These are phyloP conservation scores for Adineta ricciae DNA, from an alignment of 2,888 invertebrate genomes.

Conservation along the genomic window DNA sequence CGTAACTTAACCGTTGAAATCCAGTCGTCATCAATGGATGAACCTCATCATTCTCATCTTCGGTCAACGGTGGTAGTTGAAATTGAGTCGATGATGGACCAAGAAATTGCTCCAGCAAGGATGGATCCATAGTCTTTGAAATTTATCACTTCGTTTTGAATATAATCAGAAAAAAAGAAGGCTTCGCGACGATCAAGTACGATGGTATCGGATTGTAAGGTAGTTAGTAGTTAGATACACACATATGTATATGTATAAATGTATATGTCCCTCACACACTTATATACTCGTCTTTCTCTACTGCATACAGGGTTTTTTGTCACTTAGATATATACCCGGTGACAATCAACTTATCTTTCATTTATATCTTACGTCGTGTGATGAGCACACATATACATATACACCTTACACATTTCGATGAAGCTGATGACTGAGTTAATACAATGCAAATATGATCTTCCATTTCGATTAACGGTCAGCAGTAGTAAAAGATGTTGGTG, in stretches of 20 bases:
- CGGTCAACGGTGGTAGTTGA: neutral
- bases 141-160: neutral
- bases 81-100: constrained; percentile 30
- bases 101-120: constrained; percentile 33
- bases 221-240: neutral
- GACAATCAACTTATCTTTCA: neutral
- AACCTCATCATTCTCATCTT: constrained; percentile 4
- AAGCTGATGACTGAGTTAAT: constrained; percentile 9
- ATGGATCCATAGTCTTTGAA: constrained; percentile 27
- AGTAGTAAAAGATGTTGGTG: neutral
- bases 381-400: neutral
- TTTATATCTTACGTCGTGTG: neutral
- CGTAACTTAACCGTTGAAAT: neutral
- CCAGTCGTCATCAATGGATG: neutral
- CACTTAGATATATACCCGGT: neutral
- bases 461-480: constrained; percentile 15
- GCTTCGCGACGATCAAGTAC: neutral
- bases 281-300: neutral
- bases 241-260: neutral
- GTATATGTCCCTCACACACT: neutral
- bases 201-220: constrained; percentile 1
- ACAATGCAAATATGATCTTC: constrained; percentile 15
- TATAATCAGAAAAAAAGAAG: neutral
- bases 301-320: neutral
- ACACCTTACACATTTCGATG: neutral